Percentiles rank a stretch among this genome's conserved stretches.
These are phyloP conservation scores for Nasonia longicornis DNA, from an alignment of 1,140 invertebrate genomes.

Conservation along the genomic window DNA sequence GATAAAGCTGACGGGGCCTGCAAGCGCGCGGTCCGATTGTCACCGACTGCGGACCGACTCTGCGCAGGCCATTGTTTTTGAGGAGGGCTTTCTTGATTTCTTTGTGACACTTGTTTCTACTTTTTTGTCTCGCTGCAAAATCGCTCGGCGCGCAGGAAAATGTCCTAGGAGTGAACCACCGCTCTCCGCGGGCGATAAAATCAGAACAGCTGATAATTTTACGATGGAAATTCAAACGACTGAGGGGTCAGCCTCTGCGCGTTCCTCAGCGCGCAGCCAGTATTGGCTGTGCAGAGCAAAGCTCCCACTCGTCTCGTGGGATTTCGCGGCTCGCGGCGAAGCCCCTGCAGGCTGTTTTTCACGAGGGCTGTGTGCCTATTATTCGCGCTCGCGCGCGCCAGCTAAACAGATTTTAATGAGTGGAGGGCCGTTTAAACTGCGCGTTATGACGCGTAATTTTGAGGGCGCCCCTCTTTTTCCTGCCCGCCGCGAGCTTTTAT, in stretches of 20 bases:
- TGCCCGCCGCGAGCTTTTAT: constrained; percentile 36
- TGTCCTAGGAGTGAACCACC: no score
- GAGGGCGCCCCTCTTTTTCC: constrained; percentile 30
- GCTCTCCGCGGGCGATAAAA: constrained; percentile 35
- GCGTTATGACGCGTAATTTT: constrained; percentile 52
- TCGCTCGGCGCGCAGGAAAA: neutral
- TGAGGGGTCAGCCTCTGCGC: neutral
- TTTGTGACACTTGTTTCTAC: no score
- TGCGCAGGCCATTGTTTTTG: neutral
- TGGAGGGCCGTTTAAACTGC: constrained; percentile 49
- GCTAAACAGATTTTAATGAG: constrained; percentile 61
- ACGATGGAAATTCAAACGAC: constrained; percentile 44
- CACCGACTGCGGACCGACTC: no score
- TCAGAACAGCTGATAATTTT: constrained; percentile 49
- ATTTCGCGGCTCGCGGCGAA: constrained; percentile 5
- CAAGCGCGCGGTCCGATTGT: no score
- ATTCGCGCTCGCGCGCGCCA: constrained; percentile 43
- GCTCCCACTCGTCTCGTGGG: constrained; percentile 22
- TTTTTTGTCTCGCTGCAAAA: no score
- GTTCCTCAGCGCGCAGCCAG: neutral
- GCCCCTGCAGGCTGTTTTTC: constrained; percentile 37
- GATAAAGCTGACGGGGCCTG: neutral
- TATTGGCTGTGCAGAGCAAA: neutral
- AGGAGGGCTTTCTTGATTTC: no score
- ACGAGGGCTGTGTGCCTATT: constrained; percentile 21